phyloP scores from a whole-genome alignment of 2,888 invertebrate species.

The Suillia variegata region DNA sequence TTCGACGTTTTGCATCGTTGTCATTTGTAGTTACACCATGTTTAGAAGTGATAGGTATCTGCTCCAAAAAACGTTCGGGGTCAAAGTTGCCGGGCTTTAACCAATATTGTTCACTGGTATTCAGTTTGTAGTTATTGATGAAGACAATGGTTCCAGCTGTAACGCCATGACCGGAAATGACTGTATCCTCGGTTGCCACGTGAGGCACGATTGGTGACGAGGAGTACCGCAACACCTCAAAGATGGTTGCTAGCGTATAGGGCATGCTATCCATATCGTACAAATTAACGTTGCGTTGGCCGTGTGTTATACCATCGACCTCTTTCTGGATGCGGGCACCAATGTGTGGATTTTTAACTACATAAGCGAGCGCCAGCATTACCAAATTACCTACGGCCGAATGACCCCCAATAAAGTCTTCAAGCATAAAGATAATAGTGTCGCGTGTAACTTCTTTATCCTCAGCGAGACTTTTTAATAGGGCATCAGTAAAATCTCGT shows the following conservation, averaged over 20 bases:
- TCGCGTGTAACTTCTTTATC: constrained; percentile 71
- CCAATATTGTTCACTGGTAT: constrained; percentile 77
- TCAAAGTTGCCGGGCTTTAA: constrained; percentile 72
- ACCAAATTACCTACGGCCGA: constrained; percentile 85
- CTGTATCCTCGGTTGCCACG: constrained; percentile 78
- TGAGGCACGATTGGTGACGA: constrained; percentile 92
- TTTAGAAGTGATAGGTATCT: constrained; percentile 21
- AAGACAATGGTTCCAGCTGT: constrained; percentile 81
- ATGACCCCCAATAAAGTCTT: constrained; percentile 88
- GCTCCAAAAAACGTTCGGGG: constrained; percentile 75
- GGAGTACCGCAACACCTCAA: constrained; percentile 78
- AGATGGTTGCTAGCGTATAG: constrained; percentile 80
- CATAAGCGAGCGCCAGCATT: constrained; percentile 75
- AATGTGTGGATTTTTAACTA: constrained; percentile 71
- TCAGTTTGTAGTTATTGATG: constrained; percentile 82
- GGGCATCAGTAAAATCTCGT: constrained; percentile 79
- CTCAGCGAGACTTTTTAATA: constrained; percentile 72
- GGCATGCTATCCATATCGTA: constrained; percentile 73
- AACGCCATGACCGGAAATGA: constrained; percentile 73
- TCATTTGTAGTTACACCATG: background rate
- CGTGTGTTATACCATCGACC: constrained; percentile 67
- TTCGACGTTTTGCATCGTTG: constrained; percentile 42
- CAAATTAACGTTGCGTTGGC: constrained; percentile 66
- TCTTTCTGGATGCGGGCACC: constrained; percentile 72
- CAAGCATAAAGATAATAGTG: constrained; percentile 80